Evolutionary conservation across 2,888 invertebrate species (phyloP), one percentile per base, ranked within the genome.

Genomic region (Baronia brevicornis): DNA sequence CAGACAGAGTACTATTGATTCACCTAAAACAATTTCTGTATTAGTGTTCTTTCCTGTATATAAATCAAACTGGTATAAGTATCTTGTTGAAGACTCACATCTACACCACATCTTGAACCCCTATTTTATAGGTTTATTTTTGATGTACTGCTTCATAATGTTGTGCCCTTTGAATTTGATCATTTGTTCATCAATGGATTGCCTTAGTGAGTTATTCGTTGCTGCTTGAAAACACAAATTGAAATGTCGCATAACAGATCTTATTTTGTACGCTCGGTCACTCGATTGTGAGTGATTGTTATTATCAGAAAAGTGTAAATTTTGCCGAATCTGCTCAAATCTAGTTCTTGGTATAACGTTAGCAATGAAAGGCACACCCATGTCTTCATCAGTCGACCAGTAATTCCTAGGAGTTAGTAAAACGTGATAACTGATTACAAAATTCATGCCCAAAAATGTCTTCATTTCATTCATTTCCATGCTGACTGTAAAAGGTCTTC

Each of bases 321-420:
- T 37, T 32, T 34, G 31, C 17, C 31, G 38, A 25, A 41, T 40
- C 18, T 41, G 29, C 33, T 37, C 35, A 30, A 38, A 41, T 38
- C 30, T 26, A 19, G 6, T 19, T 30, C 10, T 30, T 38, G 42
- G 42, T 41, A 43, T 43, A 20, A 43, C 33, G 35, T 42, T 45
- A 9, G 40, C 11, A 21, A 47, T 35, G 21, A 25, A 47, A 29
- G 44, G 45, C 5, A 46, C 43, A 6, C 25, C 46, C 44, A 48
- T 45, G 32, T 45, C 44, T 37, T 35, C 33, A 29, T 48, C 48
- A 17, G 45, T 45, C 5, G 45, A 48, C 45, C 45, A 48, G 25
- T 45, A 48, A 24, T 37, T 21, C 15, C 38, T 19, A 0, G 44
- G 27, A 15, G 43, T 19, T 26, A 42, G 43, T 12, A 46, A 46